Evolutionary conservation across 2,797 vertebrate genomes (phyloP), one percentile per base, ranked within the genome.

Genomic region (Dipus sagitta): DNA sequence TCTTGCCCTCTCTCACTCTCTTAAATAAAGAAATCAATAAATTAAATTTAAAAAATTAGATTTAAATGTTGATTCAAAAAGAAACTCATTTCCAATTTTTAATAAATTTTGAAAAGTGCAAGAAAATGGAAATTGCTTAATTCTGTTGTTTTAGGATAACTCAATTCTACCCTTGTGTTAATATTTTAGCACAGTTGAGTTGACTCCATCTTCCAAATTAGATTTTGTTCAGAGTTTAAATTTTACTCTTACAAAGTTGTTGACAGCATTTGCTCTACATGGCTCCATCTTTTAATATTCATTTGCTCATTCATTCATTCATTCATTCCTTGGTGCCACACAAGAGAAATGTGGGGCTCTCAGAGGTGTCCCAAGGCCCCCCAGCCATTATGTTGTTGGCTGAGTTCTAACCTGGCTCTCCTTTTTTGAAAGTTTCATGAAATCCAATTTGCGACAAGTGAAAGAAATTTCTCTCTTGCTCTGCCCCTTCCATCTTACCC

Each of bases 31-130:
- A 62, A 62, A 62, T 62, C 5, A 62, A 62, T 62, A 62, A 62
- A 62, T 62, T 14, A 62, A 62, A 23, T 62, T 62, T 62, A 6
- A 68, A 68, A 62, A 62, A 62, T 17, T 75, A 89, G 30, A 60
- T 52, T 93, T 64, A 75, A 18, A 24, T 87, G 65, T 88, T 91
- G 85, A 54, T 76, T 86, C 0, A 76, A 76, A 96, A 72, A 47
- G 65, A 23, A 64, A 91, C 21, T 32, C 17, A 65, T 75, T 89
- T 86, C 52, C 4, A 83, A 47, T 86, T 79, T 60, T 86, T 91
- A n/a, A 88, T 88, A 65, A 32, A 85, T 91, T 12, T 52, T 30
- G 32, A 77, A 92, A 79, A 68, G 32, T 34, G 26, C 32, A n/a
- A 89, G 28, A 74, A 78, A 62, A 65, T 67, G 24, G 58, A 87